These are phyloP conservation scores for Syngnathus typhle DNA, from an alignment of 2,113 vertebrate genomes.

Conservation along the genomic window DNA sequence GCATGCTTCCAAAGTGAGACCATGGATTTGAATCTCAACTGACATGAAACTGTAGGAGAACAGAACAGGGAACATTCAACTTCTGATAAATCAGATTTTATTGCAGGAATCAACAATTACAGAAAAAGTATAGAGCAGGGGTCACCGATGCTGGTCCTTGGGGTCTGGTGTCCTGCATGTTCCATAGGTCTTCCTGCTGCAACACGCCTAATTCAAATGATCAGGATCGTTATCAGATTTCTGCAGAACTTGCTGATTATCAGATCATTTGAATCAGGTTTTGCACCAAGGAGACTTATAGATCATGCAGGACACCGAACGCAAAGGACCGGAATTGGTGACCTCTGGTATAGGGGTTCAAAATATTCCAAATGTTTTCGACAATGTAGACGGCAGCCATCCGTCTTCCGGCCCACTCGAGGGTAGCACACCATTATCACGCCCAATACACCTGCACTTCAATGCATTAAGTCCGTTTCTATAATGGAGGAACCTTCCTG, in stretches of 20 bases:
- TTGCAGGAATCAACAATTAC: slow-evolving; percentile 41
- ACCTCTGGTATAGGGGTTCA: slow-evolving; percentile 20
- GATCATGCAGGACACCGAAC: too few species aligned
- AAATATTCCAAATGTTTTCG: slow-evolving; percentile 43
- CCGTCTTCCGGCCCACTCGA: slow-evolving; percentile 32
- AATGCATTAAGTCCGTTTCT: slow-evolving; percentile 62
- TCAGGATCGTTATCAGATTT: too few species aligned
- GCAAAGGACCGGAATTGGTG: too few species aligned
- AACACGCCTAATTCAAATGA: too few species aligned
- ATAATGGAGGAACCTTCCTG: slow-evolving; percentile 29
- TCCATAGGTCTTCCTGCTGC: too few species aligned
- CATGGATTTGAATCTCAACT: too few species aligned
- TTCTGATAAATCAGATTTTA: slow-evolving; percentile 11
- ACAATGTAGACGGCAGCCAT: slow-evolving; percentile 29
- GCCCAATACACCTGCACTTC: slow-evolving; percentile 61
- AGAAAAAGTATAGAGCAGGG: slow-evolving; percentile 40
- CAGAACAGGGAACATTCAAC: neutral
- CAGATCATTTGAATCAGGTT: too few species aligned
- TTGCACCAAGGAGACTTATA: too few species aligned
- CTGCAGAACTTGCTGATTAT: too few species aligned
- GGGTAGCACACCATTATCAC: slow-evolving; percentile 35
- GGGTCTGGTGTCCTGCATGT: too few species aligned
- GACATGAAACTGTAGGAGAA: neutral
- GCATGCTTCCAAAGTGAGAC: too few species aligned
- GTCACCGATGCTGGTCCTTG: too few species aligned